Percentiles rank a stretch among this genome's conserved stretches.
Evolutionary conservation across 2,113 vertebrate species (phyloP).

Genomic region (Probosciger aterrimus): DNA sequence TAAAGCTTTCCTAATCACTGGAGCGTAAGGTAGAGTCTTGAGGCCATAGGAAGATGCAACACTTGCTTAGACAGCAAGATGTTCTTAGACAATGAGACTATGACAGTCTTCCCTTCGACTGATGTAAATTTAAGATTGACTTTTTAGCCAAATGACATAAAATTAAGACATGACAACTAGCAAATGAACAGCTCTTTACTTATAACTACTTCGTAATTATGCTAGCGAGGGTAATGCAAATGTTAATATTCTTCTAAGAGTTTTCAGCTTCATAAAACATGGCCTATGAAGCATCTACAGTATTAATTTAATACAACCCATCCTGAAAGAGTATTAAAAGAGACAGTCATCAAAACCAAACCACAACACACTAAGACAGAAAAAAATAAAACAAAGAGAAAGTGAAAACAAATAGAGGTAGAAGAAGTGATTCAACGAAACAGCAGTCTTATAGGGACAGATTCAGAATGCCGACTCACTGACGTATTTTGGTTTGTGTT

Average conservation of each 20-base stretch:
- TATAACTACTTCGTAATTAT: neutral
- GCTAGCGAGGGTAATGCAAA: neutral
- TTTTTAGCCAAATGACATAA: neutral
- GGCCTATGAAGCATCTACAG: neutral
- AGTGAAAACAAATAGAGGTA: neutral
- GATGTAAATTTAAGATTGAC: neutral
- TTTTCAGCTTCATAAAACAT: neutral
- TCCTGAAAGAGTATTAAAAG: neutral
- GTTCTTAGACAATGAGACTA: neutral
- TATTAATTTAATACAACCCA: constrained; percentile 9
- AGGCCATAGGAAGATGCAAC: neutral
- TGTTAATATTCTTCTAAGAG: neutral
- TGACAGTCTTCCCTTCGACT: neutral
- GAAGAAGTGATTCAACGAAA: neutral
- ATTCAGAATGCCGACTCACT: neutral
- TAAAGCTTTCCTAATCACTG: neutral
- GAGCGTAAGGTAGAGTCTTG: neutral
- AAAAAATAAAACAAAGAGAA: neutral
- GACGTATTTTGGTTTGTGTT: neutral
- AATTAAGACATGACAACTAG: neutral
- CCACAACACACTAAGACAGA: neutral
- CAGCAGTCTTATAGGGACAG: neutral
- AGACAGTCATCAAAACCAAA: neutral
- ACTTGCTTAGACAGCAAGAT: neutral
- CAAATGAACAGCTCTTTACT: neutral